phyloP scores from a whole-genome alignment of 2,888 invertebrate species.

The Noctua janthe region DNA sequence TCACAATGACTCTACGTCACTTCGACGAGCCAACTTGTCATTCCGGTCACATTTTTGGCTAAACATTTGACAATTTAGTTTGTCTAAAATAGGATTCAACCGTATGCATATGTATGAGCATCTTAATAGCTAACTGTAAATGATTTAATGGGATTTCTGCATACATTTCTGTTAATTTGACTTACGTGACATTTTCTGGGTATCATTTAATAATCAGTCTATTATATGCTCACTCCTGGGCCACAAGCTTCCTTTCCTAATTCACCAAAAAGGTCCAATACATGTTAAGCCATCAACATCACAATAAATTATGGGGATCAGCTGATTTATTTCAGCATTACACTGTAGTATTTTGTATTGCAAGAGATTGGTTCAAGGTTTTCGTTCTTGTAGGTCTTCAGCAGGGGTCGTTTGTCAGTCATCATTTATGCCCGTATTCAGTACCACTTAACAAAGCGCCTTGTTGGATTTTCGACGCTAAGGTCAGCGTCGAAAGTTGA shows the following conservation, averaged over 20 bases:
- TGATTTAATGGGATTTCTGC: conserved; percentile 2
- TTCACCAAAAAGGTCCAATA: not conserved
- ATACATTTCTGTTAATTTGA: not conserved
- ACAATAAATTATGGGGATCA: not conserved
- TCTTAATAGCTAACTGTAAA: conserved; percentile 44
- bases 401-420: conserved; percentile 24
- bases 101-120: conserved; percentile 26
- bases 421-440: conserved; percentile 10
- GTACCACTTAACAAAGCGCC: not conserved
- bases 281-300: not conserved
- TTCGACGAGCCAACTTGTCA: conserved; percentile 36
- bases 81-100: conserved; percentile 17
- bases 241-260: not conserved
- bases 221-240: not conserved
- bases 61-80: conserved; percentile 25
- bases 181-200: not conserved
- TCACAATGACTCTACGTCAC: conserved; percentile 45
- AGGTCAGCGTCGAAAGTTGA: not conserved
- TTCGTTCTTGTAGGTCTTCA: conserved; percentile 27
- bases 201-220: not conserved
- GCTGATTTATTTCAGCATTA: conserved; percentile 10
- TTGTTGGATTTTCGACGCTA: not conserved
- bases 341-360: conserved; percentile 1
- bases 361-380: conserved; percentile 22
- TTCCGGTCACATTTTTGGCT: conserved; percentile 41